Conservation (phyloP, 2,797 vertebrate species). For the Manis javanica region DNA sequence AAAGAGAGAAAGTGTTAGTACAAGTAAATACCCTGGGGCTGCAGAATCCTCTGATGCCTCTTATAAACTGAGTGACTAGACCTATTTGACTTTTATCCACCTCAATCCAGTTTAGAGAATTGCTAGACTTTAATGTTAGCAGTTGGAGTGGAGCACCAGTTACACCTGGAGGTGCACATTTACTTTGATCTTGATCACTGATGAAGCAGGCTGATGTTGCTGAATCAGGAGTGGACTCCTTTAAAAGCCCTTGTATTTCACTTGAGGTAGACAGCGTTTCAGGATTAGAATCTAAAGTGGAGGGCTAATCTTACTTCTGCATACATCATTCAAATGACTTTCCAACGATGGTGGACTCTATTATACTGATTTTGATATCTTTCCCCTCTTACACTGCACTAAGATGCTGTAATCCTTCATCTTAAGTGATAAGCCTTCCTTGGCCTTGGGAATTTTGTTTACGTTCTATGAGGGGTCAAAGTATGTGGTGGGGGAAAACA, state of each 20-base stretch:
- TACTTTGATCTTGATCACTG: background rate
- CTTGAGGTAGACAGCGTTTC: background rate
- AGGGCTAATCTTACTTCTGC: background rate
- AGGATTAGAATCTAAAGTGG: background rate
- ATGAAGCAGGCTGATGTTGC: background rate
- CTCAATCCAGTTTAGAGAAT: background rate
- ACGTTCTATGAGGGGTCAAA: background rate
- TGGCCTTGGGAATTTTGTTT: background rate
- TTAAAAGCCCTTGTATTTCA: background rate
- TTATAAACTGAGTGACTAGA: background rate
- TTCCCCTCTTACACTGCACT: background rate
- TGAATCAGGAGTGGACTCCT: background rate
- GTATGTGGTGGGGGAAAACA: background rate
- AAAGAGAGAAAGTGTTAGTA: conserved; percentile 42
- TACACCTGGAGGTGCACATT: background rate
- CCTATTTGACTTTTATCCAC: background rate
- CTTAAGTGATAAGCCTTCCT: background rate
- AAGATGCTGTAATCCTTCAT: background rate
- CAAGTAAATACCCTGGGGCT: conserved; percentile 50
- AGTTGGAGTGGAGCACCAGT: background rate
- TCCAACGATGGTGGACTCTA: background rate
- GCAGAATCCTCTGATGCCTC: background rate
- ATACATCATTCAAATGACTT: background rate
- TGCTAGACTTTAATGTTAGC: background rate
- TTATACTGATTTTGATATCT: background rate